Conservation (phyloP, 2,797 vertebrate genomes). For the Channallabes apus region DNA sequence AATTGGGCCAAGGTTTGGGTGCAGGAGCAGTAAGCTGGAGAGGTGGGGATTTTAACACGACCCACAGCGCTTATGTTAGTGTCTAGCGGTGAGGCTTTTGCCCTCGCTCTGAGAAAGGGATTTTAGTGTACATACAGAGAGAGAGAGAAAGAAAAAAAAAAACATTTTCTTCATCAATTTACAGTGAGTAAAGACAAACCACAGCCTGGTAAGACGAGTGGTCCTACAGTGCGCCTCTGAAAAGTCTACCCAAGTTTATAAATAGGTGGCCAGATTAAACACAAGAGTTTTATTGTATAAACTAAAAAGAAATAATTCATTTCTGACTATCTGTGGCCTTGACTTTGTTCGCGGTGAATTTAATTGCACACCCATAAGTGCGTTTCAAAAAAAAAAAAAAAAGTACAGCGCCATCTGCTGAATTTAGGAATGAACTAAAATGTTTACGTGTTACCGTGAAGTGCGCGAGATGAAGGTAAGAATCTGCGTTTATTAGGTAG, state of each 20-base stretch:
- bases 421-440: no score
- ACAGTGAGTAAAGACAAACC: background rate
- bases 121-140: constrained; percentile 41
- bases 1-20: constrained; percentile 50
- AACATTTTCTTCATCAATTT: constrained; percentile 8
- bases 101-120: constrained; percentile 29
- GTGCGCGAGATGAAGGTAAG: no score
- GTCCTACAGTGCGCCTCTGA: background rate
- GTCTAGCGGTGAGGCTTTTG: constrained; percentile 18
- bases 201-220: background rate
- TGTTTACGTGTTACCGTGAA: no score
- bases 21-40: constrained; percentile 43
- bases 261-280: background rate
- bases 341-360: no score
- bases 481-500: no score
- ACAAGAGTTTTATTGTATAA: background rate
- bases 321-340: background rate
- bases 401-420: no score
- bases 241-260: background rate
- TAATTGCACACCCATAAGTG: no score
- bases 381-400: no score
- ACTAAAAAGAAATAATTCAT: background rate
- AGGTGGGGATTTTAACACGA: constrained; percentile 42
- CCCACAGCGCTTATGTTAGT: constrained; percentile 44
- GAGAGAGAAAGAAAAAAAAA: background rate